Conservation (phyloP, 2,797 vertebrate genomes). For the Propithecus perrieri region DNA sequence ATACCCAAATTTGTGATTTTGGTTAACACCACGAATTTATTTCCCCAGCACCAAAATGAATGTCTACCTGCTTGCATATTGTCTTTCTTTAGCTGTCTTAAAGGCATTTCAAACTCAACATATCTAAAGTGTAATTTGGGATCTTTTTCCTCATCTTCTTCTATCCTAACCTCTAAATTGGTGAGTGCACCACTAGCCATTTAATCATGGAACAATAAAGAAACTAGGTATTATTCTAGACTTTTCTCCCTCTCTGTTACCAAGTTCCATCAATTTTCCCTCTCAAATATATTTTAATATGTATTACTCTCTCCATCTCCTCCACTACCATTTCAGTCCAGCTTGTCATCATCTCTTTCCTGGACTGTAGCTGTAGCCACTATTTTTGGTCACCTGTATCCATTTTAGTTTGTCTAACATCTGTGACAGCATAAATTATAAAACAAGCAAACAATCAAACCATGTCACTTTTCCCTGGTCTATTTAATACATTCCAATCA, state of each 20-base stretch:
- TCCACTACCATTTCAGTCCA: neutral
- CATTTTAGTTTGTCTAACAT: neutral
- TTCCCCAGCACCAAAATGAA: neutral
- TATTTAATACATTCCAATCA: neutral
- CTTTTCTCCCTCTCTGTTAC: neutral
- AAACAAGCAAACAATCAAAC: neutral
- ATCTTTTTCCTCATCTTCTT: neutral
- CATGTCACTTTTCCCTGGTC: neutral
- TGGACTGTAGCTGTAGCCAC: neutral
- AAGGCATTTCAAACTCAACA: neutral
- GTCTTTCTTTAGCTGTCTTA: neutral
- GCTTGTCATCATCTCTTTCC: neutral
- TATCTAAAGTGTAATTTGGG: neutral
- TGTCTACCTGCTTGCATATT: neutral
- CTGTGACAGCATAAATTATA: neutral
- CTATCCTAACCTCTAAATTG: neutral
- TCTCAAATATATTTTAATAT: neutral
- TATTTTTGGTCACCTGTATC: neutral
- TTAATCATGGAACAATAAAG: neutral
- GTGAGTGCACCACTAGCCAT: neutral
- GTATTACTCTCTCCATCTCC: neutral
- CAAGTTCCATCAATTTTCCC: neutral
- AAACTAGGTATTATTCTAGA: neutral
- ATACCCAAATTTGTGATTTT: neutral
- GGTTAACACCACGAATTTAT: neutral